phyloP scores from a whole-genome alignment of 2,797 vertebrate species.

The Falco berigora region DNA sequence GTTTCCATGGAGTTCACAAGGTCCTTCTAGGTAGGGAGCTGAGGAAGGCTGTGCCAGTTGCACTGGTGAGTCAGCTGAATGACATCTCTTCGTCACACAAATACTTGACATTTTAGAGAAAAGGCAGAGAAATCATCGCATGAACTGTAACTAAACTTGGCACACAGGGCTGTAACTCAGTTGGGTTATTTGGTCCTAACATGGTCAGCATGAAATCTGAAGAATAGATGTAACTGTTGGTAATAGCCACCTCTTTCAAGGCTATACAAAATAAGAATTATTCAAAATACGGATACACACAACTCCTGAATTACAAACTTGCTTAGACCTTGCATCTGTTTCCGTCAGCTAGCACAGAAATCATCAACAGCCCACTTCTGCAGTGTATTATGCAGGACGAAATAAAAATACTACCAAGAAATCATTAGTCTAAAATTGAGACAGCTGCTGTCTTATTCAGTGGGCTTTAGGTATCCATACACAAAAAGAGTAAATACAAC shows the following conservation, averaged over 20 bases:
- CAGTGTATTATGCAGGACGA: background rate
- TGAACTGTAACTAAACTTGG: background rate
- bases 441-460: background rate
- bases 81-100: background rate
- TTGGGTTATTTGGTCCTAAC: background rate
- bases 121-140: background rate
- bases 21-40: background rate
- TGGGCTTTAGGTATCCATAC: background rate
- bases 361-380: background rate
- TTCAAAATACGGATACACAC: background rate
- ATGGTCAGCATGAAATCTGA: background rate
- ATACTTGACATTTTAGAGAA: background rate
- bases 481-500: background rate
- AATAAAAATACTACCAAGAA: background rate
- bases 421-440: background rate
- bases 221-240: background rate
- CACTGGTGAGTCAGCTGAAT: background rate
- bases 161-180: background rate
- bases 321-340: background rate
- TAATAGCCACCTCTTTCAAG: background rate
- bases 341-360: background rate
- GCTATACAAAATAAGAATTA: background rate
- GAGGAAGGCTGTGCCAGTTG: background rate
- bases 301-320: background rate
- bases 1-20: background rate